Percentiles rank a stretch among this genome's conserved stretches.
phyloP scores from a whole-genome alignment of 2,888 invertebrate genomes.

The Amblyjoppa fuscipennis region DNA sequence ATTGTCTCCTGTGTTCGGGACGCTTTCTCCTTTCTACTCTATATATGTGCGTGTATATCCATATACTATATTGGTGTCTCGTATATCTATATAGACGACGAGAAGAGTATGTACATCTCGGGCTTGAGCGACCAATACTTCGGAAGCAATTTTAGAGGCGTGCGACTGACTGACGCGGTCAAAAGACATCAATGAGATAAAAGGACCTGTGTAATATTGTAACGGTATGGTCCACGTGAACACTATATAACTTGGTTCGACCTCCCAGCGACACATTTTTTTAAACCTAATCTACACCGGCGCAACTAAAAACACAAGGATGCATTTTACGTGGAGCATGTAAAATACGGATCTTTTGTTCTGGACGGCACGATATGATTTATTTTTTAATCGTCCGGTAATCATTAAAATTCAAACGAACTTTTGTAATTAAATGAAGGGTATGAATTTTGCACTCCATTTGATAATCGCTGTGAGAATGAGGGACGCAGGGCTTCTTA shows the following conservation, averaged over 20 bases:
- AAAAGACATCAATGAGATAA: slow-evolving; percentile 77
- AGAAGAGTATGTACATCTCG: slow-evolving; percentile 16
- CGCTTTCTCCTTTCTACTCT: slow-evolving; percentile 49
- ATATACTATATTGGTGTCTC: neutral
- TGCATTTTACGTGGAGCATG: neutral
- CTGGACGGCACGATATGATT: neutral
- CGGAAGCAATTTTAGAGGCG: slow-evolving; percentile 81
- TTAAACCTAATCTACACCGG: neutral
- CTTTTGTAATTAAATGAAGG: neutral
- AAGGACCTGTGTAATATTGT: slow-evolving; percentile 64
- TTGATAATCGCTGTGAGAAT: slow-evolving; percentile 6
- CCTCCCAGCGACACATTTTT: neutral
- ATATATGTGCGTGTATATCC: slow-evolving; percentile 19
- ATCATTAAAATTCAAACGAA: neutral
- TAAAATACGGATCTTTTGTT: neutral
- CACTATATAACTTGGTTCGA: slow-evolving; percentile 3
- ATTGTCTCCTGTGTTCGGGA: slow-evolving; percentile 80
- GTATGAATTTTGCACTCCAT: neutral
- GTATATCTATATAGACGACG: neutral
- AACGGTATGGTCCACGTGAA: neutral
- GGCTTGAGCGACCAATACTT: slow-evolving; percentile 49
- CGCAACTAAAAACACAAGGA: neutral
- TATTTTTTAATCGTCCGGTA: neutral
- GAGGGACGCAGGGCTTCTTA: neutral
- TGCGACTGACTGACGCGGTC: slow-evolving; percentile 81